phyloP scores from a whole-genome alignment of 1,140 invertebrate species.

The Tribolium castaneum region DNA sequence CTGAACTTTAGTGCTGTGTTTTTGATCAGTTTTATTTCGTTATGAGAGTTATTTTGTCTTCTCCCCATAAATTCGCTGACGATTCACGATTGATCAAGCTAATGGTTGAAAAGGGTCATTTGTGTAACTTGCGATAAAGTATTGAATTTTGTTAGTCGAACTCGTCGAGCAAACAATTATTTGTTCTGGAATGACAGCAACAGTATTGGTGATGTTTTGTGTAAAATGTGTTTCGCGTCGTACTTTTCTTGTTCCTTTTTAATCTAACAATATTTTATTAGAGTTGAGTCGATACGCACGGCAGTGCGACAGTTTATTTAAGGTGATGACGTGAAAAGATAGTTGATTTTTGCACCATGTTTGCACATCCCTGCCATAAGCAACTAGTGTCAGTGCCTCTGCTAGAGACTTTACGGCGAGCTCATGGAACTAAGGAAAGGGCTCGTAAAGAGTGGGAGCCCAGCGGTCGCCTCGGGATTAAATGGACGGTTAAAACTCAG shows the following conservation, averaged over 20 bases:
- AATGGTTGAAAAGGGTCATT: conserved; percentile 1
- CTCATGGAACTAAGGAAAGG: conserved; percentile 11
- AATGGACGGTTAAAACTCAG: conserved; percentile 27
- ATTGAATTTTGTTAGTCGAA: conserved; percentile 15
- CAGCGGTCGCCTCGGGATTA: conserved; percentile 3
- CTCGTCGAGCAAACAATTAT: neutral
- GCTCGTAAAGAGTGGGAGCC: conserved; percentile 8
- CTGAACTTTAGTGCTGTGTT: neutral
- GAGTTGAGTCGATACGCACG: neutral
- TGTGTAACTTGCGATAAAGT: neutral
- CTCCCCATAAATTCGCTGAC: neutral
- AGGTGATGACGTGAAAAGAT: conserved; percentile 21
- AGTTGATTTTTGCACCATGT: conserved; percentile 36
- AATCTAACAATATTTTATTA: neutral
- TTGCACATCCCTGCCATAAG: conserved; percentile 58
- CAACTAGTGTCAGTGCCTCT: conserved; percentile 51
- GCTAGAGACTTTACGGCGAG: conserved; percentile 51
- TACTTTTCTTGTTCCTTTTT: conserved; percentile 8
- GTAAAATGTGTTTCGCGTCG: conserved; percentile 6
- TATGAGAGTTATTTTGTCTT: neutral
- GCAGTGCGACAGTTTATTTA: neutral
- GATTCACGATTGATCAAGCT: neutral
- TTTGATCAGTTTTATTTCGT: neutral
- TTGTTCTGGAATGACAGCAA: neutral
- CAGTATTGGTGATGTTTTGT: neutral